These are phyloP conservation scores for Desmodus rotundus DNA, from an alignment of 2,113 vertebrate genomes.

Conservation along the genomic window DNA sequence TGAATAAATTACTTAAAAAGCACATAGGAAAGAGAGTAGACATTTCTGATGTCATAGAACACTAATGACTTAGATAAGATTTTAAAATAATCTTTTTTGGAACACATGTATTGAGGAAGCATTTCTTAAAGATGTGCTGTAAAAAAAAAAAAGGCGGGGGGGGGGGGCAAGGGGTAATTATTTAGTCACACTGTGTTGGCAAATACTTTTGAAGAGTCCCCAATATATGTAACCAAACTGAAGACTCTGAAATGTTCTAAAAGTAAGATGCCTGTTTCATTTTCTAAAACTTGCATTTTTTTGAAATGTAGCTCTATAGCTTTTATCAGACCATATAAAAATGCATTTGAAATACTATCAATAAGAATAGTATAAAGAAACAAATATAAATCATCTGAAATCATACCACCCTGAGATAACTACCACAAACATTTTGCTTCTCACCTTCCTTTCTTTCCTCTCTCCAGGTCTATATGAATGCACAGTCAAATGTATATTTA, in stretches of 20 bases:
- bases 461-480: background rate
- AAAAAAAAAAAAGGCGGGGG: background rate
- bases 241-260: background rate
- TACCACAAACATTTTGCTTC: background rate
- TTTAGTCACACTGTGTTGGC: background rate
- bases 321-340: background rate
- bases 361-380: background rate
- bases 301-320: background rate
- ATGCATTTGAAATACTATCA: background rate
- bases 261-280: background rate
- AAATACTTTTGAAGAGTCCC: background rate
- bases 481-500: background rate
- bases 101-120: background rate
- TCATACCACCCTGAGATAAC: background rate
- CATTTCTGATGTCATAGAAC: background rate
- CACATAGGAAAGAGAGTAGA: background rate
- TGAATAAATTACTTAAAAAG: background rate
- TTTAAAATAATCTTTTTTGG: constrained; percentile 3
- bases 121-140: background rate
- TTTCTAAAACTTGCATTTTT: background rate
- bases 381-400: background rate
- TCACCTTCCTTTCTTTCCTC: background rate
- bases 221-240: background rate
- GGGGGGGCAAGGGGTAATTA: background rate
- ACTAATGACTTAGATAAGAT: background rate